Conservation (phyloP, 2,888 invertebrate genomes). For the Octonoba sinensis region DNA sequence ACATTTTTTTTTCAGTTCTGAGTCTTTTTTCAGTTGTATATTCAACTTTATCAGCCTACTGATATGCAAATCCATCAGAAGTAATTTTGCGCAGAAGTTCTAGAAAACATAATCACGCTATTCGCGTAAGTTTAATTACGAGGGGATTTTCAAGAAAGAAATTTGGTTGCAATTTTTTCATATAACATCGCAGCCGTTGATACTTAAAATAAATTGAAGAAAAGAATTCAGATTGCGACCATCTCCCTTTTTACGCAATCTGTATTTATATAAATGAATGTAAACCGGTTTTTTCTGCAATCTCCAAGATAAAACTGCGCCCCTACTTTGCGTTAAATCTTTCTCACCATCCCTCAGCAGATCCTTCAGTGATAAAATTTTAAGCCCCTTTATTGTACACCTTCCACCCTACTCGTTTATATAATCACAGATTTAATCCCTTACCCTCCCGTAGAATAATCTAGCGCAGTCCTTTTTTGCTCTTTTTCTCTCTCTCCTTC, state of each 20-base stretch:
- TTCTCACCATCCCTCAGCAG: constrained; percentile 27
- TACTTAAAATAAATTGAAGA: constrained; percentile 5
- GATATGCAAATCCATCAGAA: too few species aligned
- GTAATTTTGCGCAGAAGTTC: too few species aligned
- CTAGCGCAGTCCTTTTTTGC: constrained; percentile 4
- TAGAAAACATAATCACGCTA: too few species aligned
- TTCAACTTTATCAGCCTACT: too few species aligned
- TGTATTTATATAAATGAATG: constrained; percentile 48
- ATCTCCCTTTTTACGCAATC: neutral
- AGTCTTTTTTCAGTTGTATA: too few species aligned
- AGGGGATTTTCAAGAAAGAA: too few species aligned
- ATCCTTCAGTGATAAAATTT: constrained; percentile 53
- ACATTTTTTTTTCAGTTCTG: too few species aligned
- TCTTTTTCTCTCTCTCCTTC: too few species aligned
- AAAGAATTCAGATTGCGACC: neutral
- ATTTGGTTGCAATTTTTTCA: too few species aligned
- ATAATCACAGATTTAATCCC: constrained; percentile 56
- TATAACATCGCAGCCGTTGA: too few species aligned
- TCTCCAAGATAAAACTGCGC: constrained; percentile 5
- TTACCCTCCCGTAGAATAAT: constrained; percentile 18
- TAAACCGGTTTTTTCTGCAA: constrained; percentile 27
- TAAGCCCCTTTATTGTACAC: constrained; percentile 57
- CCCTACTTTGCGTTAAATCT: constrained; percentile 36
- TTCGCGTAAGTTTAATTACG: too few species aligned
- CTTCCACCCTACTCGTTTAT: constrained; percentile 42